Evolutionary conservation across 2,888 invertebrate species (phyloP), one percentile per base, ranked within the genome.

Genomic region (Cantharis nigra): DNA sequence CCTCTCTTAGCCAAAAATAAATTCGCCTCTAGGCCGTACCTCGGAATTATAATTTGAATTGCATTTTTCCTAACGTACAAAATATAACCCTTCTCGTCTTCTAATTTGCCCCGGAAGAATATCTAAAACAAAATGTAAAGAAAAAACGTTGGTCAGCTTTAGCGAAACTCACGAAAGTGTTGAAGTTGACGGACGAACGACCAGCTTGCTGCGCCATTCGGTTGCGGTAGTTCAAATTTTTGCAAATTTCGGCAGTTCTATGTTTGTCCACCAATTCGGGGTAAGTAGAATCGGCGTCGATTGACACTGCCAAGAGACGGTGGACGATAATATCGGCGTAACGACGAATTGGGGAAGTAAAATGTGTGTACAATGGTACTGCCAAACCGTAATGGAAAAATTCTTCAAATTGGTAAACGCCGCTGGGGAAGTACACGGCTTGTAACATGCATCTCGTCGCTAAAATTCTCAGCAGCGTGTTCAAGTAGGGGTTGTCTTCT

Each of bases 401-500:
- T 81, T 98, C 97, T 0, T 93, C 91, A 77, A 92, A 92, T 4
- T 95, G 92, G 20, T 94, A 89, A 81, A 95, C 94, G 0, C 99
- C 99, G 86, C 98, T 97, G 65, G 96, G 94, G 89, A 99, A 99
- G 89, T 99, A 99, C 3, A 98, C 94, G 0, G 99, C 99, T 88
- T 98, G 98, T 90, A 98, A 95, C 99, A 99, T 99, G 86, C 99
- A 99, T 5, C 99, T 93, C 0, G 98, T 99, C 2, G 98, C 96
- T 88, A 99, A 91, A 85, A 99, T 99, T 77, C 98, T 93, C 63
- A 99, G 90, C 93, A 99, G 94, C 0, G 96, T 97, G 89, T 99
- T 99, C 87, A 98, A 95, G 89, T 96, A 98, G 0, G 96, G 94
- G 88, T 98, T 97, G 49, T 92, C 92, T 0, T 92, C 90, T 75